These are phyloP conservation scores for Andrena camellia DNA, from an alignment of 2,888 invertebrate species.

Conservation along the genomic window DNA sequence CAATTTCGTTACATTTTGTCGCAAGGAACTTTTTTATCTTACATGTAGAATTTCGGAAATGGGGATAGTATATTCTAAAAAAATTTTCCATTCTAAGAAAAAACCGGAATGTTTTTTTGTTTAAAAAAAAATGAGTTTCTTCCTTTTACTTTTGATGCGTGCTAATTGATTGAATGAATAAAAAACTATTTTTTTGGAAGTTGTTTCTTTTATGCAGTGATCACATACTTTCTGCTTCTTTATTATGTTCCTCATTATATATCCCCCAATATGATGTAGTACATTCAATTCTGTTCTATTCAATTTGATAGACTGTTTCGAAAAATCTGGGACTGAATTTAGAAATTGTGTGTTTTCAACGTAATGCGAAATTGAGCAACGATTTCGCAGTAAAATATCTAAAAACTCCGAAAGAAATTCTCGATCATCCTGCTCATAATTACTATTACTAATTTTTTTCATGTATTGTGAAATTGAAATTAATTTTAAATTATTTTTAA, in stretches of 20 bases:
- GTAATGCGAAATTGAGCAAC: background rate
- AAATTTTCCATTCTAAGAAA: background rate
- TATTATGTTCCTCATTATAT: no score
- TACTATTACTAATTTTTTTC: background rate
- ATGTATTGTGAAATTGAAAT: background rate
- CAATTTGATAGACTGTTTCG: background rate
- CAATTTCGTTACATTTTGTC: background rate
- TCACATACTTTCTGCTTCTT: no score
- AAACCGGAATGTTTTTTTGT: background rate
- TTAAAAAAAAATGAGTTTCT: no score
- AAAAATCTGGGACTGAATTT: background rate
- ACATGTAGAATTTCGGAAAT: no score
- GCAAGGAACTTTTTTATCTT: background rate
- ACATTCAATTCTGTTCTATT: background rate
- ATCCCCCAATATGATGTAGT: background rate
- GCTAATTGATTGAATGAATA: no score
- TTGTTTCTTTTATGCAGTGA: no score
- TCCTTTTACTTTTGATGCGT: no score
- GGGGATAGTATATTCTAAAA: background rate
- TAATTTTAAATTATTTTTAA: background rate
- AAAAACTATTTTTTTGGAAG: no score
- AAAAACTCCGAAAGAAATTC: slow-evolving; percentile 1
- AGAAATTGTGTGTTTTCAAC: background rate
- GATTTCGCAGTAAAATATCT: background rate
- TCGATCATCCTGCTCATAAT: background rate